Base-by-base conservation (phyloP, 2,797 vertebrate species). In the Tokudaia muenninki region DNA sequence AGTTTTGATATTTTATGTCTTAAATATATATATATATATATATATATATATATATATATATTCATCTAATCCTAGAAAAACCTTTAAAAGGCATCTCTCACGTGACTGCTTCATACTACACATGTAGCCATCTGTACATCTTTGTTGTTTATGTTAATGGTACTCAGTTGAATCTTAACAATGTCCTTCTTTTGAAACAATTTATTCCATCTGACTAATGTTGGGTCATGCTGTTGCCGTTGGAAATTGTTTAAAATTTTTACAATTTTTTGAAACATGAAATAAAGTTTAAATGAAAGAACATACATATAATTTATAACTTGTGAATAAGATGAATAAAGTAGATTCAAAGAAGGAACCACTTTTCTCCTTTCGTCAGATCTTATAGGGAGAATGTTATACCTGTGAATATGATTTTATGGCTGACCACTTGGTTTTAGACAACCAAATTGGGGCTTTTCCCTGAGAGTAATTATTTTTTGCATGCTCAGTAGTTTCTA, bases 161-260 rank as follows among this genome's bases (percentile, higher is more conserved):
- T 77, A 74, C 67, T 61, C 90, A 63, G 47, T 59, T 61, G 14
- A 44, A 44, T 8, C 26, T 93, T 26, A 84, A 75, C 0, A 90
- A 9, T 93, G 6, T 6, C n/a, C 0, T 1, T 88, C 5, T 29
- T 92, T 93, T 94, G 11, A 88, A 17, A 3, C 61, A 70, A 63
- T 29, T 95, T 90, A 77, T 1, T n/a, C 6, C 21, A 92, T 87
- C 29, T 84, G 24, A 90, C 34, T 8, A 91, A 34, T 72, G 4
- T 86, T 34, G 57, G 11, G 3, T 70, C 37, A 86, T 57, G 41
- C 9, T 57, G 7, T 2, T 86, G 31, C 9, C 24, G n/a, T 44
- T 94, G 26, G 10, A 52, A 75, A 95, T 75, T 87, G 21, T 89
- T 95, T 44, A 63, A 95, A 97, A 31, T 81, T 82, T 31, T 17